Evolutionary conservation across 2,888 invertebrate genomes (phyloP), one percentile per base, ranked within the genome.

Genomic region (Brachynemurus nebulosus): DNA sequence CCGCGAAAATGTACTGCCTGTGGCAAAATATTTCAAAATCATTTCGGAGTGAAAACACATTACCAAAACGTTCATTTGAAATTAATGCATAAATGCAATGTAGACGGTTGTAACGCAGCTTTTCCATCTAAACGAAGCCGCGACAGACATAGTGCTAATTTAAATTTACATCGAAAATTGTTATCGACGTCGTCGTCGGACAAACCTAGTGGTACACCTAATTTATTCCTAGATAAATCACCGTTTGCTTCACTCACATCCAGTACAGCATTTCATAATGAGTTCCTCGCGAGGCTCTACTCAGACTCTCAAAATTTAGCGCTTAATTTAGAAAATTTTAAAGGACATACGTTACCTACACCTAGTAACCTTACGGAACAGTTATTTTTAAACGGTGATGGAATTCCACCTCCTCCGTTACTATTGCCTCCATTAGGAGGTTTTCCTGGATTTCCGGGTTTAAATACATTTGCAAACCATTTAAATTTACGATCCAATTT

Each of bases 51-150:
- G 18, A 93, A 92, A 66, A 86, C 88, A 2, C 96, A 96, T 62
- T 95, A 91, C 63, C 92, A 92, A 69, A 93, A 89, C 63, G 86
- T 90, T 8, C 95, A 96, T 65, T 76, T 95, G 42, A 95, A 95
- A 66, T 67, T 93, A 47, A 89, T 92, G 84, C 93, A 93, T 66
- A 88, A 86, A 60, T 96, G 96, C 67, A 88, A 83, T 57, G 83
- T 91, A 19, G 92, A 92, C 52, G 92, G 93, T 1, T 96, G 96
- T 62, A 86, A 86, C 65, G 93, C 93, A 0, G 86, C 91, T 1
- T 96, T 95, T 62, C 86, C 91, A 4, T 92, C 93, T 1, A 93
- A 91, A 60, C 71, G 91, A 45, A 89, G 86, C 57, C 78, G 93
- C 54, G 95, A 96, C 58, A 74, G 91, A 2, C 95, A 96, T 64